Evolutionary conservation across 2,888 invertebrate genomes (phyloP).

Genomic region (Agrochola macilenta): DNA sequence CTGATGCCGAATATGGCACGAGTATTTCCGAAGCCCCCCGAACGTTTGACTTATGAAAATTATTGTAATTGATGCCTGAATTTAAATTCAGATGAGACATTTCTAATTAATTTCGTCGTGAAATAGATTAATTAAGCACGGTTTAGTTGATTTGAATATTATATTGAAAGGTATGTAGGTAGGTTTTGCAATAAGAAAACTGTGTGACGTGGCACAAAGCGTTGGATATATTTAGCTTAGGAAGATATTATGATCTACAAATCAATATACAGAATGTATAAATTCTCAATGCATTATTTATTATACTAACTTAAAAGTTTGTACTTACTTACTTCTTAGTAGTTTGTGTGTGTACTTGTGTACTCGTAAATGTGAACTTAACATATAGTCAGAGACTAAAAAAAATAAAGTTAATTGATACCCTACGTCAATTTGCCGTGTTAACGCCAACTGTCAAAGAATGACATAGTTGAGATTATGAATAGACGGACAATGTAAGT

Average conservation of each 20-base stretch:
- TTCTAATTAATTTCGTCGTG: conserved; percentile 28
- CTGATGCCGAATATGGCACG: conserved; percentile 35
- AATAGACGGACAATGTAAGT: background rate
- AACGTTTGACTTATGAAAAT: conserved; percentile 47
- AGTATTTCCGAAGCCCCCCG: conserved; percentile 20
- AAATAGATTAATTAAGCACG: conserved; percentile 27
- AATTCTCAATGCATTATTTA: background rate
- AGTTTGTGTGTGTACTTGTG: background rate
- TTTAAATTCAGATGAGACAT: conserved; percentile 26
- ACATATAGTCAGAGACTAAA: too few relatives aligned
- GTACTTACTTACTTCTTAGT: too few relatives aligned
- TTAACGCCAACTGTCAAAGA: background rate
- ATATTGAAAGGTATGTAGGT: background rate
- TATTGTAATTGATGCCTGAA: conserved; percentile 39
- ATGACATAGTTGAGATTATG: background rate
- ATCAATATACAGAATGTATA: background rate
- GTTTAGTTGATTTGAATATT: conserved; percentile 2
- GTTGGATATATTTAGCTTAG: background rate
- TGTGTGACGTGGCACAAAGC: background rate
- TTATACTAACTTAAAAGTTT: background rate
- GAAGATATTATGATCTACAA: background rate
- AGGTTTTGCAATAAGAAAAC: background rate
- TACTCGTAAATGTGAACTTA: background rate
- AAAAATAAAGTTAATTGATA: too few relatives aligned
- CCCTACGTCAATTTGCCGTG: too few relatives aligned